These are phyloP conservation scores for Hipparchia sbordonii DNA, from an alignment of 2,888 invertebrate genomes.

Conservation along the genomic window DNA sequence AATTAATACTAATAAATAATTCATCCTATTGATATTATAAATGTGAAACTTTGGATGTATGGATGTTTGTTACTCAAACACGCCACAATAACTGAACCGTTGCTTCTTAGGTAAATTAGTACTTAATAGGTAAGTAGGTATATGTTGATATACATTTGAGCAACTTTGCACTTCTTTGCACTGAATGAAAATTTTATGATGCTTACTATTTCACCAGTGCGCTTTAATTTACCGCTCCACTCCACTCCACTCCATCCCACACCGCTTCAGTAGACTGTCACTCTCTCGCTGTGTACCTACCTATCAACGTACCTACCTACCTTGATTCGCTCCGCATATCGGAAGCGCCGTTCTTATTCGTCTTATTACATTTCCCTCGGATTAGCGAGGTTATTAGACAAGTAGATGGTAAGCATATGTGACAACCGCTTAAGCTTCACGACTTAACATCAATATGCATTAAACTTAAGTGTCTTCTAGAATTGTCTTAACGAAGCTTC, in stretches of 20 bases:
- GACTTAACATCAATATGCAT: conserved; percentile 21
- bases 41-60: no score
- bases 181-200: not conserved
- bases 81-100: no score
- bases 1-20: no score
- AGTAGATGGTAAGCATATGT: conserved; percentile 29
- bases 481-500: not conserved
- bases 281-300: not conserved
- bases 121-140: not conserved
- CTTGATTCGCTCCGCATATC: conserved; percentile 26
- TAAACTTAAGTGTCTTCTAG: not conserved
- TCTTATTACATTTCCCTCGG: conserved; percentile 31
- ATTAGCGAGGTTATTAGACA: conserved; percentile 11
- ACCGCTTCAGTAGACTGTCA: not conserved
- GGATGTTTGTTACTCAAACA: no score
- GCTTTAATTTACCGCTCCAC: conserved; percentile 10
- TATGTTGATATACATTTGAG: not conserved
- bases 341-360: conserved; percentile 32
- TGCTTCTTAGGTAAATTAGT: no score
- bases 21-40: no score
- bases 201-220: not conserved
- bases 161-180: not conserved
- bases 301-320: not conserved
- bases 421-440: conserved; percentile 34
- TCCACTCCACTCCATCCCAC: conserved; percentile 4